Base-by-base conservation (phyloP, 2,113 vertebrate species). In the Petromus typicus region DNA sequence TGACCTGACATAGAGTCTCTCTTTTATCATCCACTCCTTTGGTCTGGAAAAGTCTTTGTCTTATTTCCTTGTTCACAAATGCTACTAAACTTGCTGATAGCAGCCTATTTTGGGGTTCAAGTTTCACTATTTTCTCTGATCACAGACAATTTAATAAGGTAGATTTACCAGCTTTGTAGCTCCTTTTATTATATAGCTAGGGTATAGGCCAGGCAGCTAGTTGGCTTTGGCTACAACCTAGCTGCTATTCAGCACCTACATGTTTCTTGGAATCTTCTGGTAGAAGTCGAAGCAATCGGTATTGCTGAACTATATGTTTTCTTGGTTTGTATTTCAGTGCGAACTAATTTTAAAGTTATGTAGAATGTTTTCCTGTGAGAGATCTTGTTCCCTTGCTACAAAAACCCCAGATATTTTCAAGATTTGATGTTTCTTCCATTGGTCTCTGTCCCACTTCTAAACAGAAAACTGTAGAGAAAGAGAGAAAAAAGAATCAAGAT, bases 341-440 rank as follows among this genome's bases (percentile, higher is more conserved):
- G 84, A 95, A 84, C 30, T n/a, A 18, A 71, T 85, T 56, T 78
- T 78, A 14, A 27, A 89, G n/a, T 90, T 84, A 93, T 54, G 93
- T 90, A 6, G 3, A 25, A n/a, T 84, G 32, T 4, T 90, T 94
- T 93, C 30, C 45, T 95, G 56, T 91, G 22, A 92, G 76, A 40
- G 5, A 48, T 14, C n/a, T n/a, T 81, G 56, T 34, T 78, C 18
- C 81, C 87, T 83, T 92, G 48, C 48, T 51, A 7, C 48, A 51
- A 51, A 76, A 80, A 95, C 91, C 16, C 22, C 69, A 88, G 61
- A 27, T 93, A 23, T 86, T 93, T 91, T 48, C 69, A 93, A 88
- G 59, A 59, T 80, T 95, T 69, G 14, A 59, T 88, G 73, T 40
- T 25, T 86, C 23, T 95, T 76, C 23, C 20, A 89, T 27, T 27